Evolutionary conservation across 2,113 vertebrate species (phyloP), one percentile per base, ranked within the genome.

Genomic region (Corydoras sp.): DNA sequence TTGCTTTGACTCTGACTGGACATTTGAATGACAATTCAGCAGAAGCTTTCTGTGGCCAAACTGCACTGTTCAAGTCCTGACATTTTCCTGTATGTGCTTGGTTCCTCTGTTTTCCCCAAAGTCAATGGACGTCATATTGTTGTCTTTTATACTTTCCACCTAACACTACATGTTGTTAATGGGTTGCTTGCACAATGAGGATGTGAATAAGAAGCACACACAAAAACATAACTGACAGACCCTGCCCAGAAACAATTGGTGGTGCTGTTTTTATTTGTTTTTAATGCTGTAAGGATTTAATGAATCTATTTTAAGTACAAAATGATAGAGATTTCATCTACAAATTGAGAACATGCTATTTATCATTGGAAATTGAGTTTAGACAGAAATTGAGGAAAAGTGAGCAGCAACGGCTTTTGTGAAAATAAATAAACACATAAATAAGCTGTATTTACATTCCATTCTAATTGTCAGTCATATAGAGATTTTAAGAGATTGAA

Each of bases 41-140:
- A 72, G 59, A 66, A 59, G 18, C 60, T 62, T 50, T 84, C 74
- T 7, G 80, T 85, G 76, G 80, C 78, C 30, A 74, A 76, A 75
- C 70, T 32, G 62, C 51, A 62, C 50, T 65, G 64, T 65, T 35
- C 13, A 67, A 62, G 32, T 74, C 63, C 53, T 62, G 35, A 14
- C 55, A 62, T 62, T 68, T 66, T 63, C 35, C 15, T 32, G 59
- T 64, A 64, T 56, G 3, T 55, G 67, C 65, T 35, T 63, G 5
- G 51, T 59, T 35, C 29, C 51, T 58, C 32, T 58, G 32, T 13
- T 71, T 53, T 60, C 18, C 49, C 32, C 55, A 50, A 69, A 71
- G 30, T 59, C 13, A 63, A 51, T 50, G n/a, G 53, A 56, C 35
- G 35, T 68, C 71, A 30, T 63, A 11, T 12, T 65, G 24, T 12